Evolutionary conservation across 2,113 vertebrate species (phyloP).

Genomic region (Megaceryle torquata): DNA sequence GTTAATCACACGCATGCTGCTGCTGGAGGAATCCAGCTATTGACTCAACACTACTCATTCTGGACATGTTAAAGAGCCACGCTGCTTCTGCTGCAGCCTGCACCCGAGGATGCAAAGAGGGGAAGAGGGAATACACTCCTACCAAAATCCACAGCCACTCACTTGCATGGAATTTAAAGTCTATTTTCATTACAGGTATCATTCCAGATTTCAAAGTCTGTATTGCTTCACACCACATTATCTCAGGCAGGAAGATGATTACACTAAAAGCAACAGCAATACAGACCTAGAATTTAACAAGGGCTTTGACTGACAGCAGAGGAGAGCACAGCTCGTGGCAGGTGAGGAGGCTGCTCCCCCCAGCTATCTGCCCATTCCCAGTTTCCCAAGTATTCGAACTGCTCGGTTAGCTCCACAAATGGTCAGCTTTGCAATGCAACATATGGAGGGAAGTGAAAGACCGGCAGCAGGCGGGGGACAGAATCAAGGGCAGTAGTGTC

Average conservation of each 20-base stretch:
- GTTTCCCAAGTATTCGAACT: neutral
- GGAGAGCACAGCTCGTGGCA: neutral
- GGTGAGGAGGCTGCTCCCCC: neutral
- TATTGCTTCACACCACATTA: neutral
- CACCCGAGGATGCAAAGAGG: neutral
- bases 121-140: neutral
- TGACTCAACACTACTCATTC: neutral
- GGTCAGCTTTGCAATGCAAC: neutral
- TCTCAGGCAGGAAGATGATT: neutral
- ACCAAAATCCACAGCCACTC: neutral
- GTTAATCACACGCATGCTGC: neutral
- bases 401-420: neutral
- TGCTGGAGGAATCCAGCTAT: neutral
- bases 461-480: neutral
- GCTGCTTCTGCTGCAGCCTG: neutral
- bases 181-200: neutral
- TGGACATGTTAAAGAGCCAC: neutral
- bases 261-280: neutral
- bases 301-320: neutral
- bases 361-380: neutral
- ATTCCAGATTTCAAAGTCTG: neutral
- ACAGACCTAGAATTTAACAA: neutral
- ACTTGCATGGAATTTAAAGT: neutral
- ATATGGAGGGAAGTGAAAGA: neutral
- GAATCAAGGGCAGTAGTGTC: neutral